Percentiles rank a stretch among this genome's conserved stretches.
Evolutionary conservation across 2,113 vertebrate species (phyloP).

Genomic region (Cheirogaleus medius): DNA sequence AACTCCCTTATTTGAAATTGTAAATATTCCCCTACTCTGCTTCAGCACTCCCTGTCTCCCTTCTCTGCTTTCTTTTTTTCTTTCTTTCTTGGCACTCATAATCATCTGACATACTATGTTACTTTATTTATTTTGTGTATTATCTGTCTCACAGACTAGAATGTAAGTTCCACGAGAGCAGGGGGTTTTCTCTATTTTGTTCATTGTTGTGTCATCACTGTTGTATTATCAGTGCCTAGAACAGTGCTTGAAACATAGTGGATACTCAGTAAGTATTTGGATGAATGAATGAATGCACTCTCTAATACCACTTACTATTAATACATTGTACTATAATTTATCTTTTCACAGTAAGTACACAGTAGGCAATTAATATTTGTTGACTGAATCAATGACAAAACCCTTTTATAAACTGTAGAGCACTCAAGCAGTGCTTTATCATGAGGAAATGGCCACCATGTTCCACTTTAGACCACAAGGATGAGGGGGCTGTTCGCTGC

Average conservation of each 20-base stretch:
- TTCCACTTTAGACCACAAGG: neutral
- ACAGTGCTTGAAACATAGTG: neutral
- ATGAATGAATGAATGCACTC: neutral
- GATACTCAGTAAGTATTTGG: neutral
- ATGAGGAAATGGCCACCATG: neutral
- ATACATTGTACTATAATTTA: neutral
- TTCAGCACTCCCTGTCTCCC: neutral
- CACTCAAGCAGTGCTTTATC: neutral
- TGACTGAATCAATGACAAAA: neutral
- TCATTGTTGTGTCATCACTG: neutral
- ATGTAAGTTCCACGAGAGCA: neutral
- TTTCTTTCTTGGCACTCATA: neutral
- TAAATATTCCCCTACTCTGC: neutral
- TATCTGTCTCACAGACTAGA: neutral
- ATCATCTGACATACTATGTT: neutral
- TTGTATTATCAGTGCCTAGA: neutral
- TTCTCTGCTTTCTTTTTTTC: neutral
- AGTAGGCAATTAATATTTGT: neutral
- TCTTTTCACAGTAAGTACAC: neutral
- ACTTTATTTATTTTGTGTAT: constrained; percentile 1
- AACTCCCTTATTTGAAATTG: neutral
- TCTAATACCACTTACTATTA: neutral
- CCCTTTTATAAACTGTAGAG: neutral
- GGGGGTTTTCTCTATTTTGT: neutral
- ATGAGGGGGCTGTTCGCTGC: neutral